Evolutionary conservation across 2,888 invertebrate species (phyloP).

Genomic region (Cyclophora albipunctata): DNA sequence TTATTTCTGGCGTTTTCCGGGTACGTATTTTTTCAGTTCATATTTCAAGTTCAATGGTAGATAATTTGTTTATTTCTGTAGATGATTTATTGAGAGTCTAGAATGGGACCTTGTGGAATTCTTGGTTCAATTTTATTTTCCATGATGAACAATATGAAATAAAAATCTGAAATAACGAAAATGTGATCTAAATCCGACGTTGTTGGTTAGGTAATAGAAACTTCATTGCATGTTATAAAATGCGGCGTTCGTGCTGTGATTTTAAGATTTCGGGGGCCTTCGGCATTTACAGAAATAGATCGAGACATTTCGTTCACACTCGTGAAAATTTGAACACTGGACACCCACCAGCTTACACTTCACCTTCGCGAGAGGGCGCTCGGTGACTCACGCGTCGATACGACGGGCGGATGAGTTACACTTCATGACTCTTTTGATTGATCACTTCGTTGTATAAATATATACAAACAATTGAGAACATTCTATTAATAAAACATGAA

Average conservation of each 20-base stretch:
- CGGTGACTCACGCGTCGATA: slow-evolving; percentile 2
- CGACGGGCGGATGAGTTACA: no score
- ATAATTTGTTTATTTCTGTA: slow-evolving; percentile 1
- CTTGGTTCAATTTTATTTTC: slow-evolving; percentile 1
- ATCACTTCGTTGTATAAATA: no score
- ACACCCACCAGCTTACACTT: slow-evolving; percentile 69
- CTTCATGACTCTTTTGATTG: no score
- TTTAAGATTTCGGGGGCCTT: slow-evolving; percentile 53
- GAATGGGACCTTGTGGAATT: slow-evolving; percentile 17
- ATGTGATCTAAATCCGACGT: slow-evolving; percentile 3
- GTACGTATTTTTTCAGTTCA: slow-evolving; percentile 32
- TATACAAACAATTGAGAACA: no score
- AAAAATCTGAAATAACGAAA: neutral
- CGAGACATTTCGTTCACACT: slow-evolving; percentile 68
- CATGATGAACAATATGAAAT: neutral
- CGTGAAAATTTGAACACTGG: slow-evolving; percentile 64
- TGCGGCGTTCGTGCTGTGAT: slow-evolving; percentile 35
- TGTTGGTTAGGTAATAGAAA: slow-evolving; percentile 51
- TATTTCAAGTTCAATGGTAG: slow-evolving; percentile 6
- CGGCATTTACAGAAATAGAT: slow-evolving; percentile 63
- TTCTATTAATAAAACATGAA: no score
- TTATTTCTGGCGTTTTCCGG: slow-evolving; percentile 18
- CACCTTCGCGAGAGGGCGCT: slow-evolving; percentile 72
- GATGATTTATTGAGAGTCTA: slow-evolving; percentile 8
- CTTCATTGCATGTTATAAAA: slow-evolving; percentile 47